phyloP scores from a whole-genome alignment of 2,113 vertebrate genomes.

The Aldabrachelys gigantea region DNA sequence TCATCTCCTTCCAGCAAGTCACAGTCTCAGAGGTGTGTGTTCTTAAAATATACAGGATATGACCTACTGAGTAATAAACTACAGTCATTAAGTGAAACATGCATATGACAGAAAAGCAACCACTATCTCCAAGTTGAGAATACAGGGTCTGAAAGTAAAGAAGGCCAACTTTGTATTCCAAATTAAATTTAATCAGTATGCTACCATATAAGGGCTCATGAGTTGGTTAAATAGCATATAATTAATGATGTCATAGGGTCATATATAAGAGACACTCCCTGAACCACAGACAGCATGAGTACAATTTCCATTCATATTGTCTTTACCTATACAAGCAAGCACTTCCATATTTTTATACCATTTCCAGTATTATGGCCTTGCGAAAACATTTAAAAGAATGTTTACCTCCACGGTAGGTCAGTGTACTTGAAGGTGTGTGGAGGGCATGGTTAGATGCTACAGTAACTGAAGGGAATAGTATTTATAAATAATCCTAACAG shows the following conservation, averaged over 20 bases:
- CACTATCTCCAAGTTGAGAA: conserved; percentile 69
- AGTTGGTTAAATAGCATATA: conserved; percentile 49
- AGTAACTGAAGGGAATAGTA: neutral
- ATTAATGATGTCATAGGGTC: conserved; percentile 50
- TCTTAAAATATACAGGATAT: conserved; percentile 82
- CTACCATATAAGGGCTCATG: conserved; percentile 38
- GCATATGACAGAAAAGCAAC: conserved; percentile 77
- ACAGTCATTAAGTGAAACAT: conserved; percentile 77
- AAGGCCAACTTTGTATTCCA: conserved; percentile 71
- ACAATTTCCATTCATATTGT: conserved; percentile 5
- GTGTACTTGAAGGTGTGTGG: neutral
- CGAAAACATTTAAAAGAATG: neutral
- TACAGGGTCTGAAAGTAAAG: conserved; percentile 72
- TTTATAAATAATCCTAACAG: neutral
- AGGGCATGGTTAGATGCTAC: neutral
- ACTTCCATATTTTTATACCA: neutral
- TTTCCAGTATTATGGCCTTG: accelerated
- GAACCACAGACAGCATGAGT: neutral
- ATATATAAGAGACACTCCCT: neutral
- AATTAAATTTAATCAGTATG: conserved; percentile 61
- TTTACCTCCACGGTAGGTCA: neutral
- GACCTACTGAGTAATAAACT: conserved; percentile 83
- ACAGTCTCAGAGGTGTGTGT: conserved; percentile 80
- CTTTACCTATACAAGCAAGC: neutral
- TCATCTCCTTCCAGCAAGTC: conserved; percentile 83